Conservation (phyloP, 2,888 invertebrate species). For the Dryobotodes eremita region DNA sequence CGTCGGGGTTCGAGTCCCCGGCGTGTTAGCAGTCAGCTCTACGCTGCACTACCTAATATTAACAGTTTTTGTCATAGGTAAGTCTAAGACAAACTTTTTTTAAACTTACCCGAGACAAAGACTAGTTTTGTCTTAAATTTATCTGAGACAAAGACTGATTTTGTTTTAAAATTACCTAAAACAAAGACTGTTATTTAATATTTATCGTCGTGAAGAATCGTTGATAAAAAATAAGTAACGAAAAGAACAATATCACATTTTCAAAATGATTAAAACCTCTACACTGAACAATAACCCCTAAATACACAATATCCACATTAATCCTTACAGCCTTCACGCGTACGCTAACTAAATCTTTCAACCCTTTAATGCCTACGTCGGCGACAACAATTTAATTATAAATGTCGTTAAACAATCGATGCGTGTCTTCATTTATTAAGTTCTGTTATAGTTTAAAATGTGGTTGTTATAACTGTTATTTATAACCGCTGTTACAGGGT, state of each 20-base stretch:
- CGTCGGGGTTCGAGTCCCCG: too few relatives aligned
- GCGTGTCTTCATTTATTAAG: slow-evolving; percentile 88
- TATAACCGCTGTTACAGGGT: slow-evolving; percentile 74
- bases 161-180: too few relatives aligned
- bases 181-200: too few relatives aligned
- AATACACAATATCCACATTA: slow-evolving; percentile 46
- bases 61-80: background rate
- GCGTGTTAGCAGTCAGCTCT: too few relatives aligned
- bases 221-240: background rate
- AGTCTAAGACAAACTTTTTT: background rate
- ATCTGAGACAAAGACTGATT: too few relatives aligned
- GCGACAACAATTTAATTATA: slow-evolving; percentile 84
- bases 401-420: slow-evolving; percentile 88
- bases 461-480: slow-evolving; percentile 87
- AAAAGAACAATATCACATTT: background rate
- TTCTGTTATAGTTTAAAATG: slow-evolving; percentile 88
- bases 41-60: too few relatives aligned
- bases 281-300: slow-evolving; percentile 26
- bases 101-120: background rate
- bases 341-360: slow-evolving; percentile 75
- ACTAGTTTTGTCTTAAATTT: too few relatives aligned
- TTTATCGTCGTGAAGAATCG: background rate
- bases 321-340: slow-evolving; percentile 11
- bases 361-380: slow-evolving; percentile 80
- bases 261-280: slow-evolving; percentile 15